Base-by-base conservation (phyloP, 2,888 invertebrate species). In the Venusia cambrica region DNA sequence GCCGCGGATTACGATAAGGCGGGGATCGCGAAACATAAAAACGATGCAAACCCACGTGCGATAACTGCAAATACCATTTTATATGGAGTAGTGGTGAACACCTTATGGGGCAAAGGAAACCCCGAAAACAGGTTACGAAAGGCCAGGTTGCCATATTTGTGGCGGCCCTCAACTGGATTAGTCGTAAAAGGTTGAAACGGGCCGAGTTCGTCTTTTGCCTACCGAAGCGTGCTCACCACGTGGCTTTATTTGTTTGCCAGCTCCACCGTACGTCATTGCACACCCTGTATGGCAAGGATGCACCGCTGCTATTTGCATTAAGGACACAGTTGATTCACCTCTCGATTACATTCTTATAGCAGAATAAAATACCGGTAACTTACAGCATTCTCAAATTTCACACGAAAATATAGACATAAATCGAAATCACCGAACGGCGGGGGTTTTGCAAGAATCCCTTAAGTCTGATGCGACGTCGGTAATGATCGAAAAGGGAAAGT, bases 51-150 rank as follows among this genome's bases (percentile, higher is more conserved):
- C 40, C 49, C 64, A 67, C 67, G 64, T 68, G 70, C 54, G 55
- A 51, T 57, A 46, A 51, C 48, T 54, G 60, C 52, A 57, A 58
- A 68, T 71, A 74, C n/a, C n/a, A 73, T 43, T 48, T 42, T 8
- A 48, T 51, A 42, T 46, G 41, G 60, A 62, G 54, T 53, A 66
- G 57, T 63, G n/a, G n/a, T n/a, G n/a, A n/a, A 61, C 62, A 57
- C 58, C 57, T 67, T 62, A 57, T 64, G 74, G 77, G 74, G 70
- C 74, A 66, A 73, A 80, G 84, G 79, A 75, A 81, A 79, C 81
- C 84, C 85, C 84, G 75, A 85, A 87, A 85, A 85, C 85, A 81
- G 84, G 85, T 85, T 87, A 79, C 74, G 74, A 78, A 73, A 78
- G 70, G 73, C 77, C 78, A 66, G 73, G 77, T 80, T 83, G 74